Evolutionary conservation across 1,140 invertebrate species (phyloP), one percentile per base, ranked within the genome.

Genomic region (Pseudomyrmex dendroicus): DNA sequence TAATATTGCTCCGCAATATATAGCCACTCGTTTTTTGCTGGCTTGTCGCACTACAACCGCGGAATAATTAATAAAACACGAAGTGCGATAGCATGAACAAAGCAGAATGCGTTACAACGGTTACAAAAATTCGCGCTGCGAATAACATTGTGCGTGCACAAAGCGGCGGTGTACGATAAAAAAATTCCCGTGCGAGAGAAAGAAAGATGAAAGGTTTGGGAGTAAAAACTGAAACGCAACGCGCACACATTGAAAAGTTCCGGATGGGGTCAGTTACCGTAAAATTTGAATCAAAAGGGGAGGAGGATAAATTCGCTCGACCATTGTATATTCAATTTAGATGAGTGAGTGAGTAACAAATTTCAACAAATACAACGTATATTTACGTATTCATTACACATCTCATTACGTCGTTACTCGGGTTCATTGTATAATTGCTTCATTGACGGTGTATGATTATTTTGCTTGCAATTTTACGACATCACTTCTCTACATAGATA

Each of bases 51-150:
- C 7, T 13, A 80, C 56, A 22, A 72, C n/a, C 22, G 56, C 46
- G 54, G 35, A 80, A 80, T 80, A 80, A 80, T 80, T 80, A 80
- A 80, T 80, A 72, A 80, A 72, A 72, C 68, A 63, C 56, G 56
- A 50, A 44, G 62, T 12, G 54, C 57, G 57, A 82, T 84, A 72
- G 67, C 67, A 48, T 59, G 70, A 84, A 73, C 67, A 72, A 80
- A 80, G 70, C 77, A 84, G 35, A 35, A 82, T 48, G 50, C 50
- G 35, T 63, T 84, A 80, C 82, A 70, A 84, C 77, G 44, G 48
- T 54, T 50, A 46, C 50, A 63, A 68, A 17, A 52, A 61, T 72
- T 80, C 76, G 54, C 35, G 56, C 56, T 80, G 44, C 66, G 66
- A 72, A 70, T 70, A 25, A 70, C 66, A 80, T 80, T 72, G 76